Evolutionary conservation across 2,797 vertebrate species (phyloP), one percentile per base, ranked within the genome.

Genomic region (Acropternis orthonyx): DNA sequence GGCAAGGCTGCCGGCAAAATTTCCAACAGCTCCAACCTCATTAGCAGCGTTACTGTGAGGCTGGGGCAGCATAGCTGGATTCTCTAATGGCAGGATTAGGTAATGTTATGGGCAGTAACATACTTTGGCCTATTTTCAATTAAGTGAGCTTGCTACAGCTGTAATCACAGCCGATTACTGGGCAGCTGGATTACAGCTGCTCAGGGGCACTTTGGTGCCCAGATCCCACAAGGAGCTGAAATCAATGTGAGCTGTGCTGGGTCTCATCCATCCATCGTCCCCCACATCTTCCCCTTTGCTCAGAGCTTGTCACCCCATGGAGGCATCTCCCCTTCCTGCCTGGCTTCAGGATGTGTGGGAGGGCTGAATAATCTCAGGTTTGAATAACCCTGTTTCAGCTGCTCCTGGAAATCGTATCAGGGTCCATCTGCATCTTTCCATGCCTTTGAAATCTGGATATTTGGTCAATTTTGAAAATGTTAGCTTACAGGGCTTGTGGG

Each of bases 31-130:
- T 72, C 39, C 49, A 66, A 19, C 82, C 51, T 95, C 69, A 51
- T 85, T 92, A 96, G 85, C 92, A 89, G 92, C 5, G 0, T 72
- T 62, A 28, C 28, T 41, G 62, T 4, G 87, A 85, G 74, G 69
- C 85, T 30, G 58, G 83, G 91, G 71, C 72, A 95, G 77, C 48
- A 69, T 2, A 85, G 95, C 75, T 84, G 95, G 81, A 66, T 93
- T 91, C 80, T 30, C 84, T 93, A 88, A 92, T 66, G 92, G 87
- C 73, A 66, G 92, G 95, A 96, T 96, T 96, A 96, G 74, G 74
- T 14, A 48, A 84, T 55, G 58, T 92, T 62, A 94, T 1, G 79
- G 63, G 44, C 0, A 88, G 49, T 56, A 83, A 37, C 68, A 83
- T 74, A 56, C 68, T 79, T 74, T 2, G 27, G 89, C 71, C 79